A percentile compares a stretch with the other conserved stretches of the same genome.
Conservation (phyloP, 2,797 vertebrate species). For the Fistularia commersonii region DNA sequence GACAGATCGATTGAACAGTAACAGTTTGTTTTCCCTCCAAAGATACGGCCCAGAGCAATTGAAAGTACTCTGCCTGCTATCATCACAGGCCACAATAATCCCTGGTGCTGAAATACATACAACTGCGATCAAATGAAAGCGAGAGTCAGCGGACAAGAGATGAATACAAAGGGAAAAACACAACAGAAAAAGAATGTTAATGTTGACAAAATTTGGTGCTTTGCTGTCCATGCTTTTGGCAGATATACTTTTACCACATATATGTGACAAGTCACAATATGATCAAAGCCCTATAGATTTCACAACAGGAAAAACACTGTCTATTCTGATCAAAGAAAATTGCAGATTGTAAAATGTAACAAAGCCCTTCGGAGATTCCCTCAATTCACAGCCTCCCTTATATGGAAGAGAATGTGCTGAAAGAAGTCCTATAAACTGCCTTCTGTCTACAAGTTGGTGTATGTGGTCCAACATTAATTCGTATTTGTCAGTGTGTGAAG, state of each 20-base stretch:
- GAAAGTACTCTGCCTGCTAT: constrained; percentile 48
- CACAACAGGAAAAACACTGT: constrained; percentile 5
- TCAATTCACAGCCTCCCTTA: not conserved
- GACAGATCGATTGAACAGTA: constrained; percentile 53
- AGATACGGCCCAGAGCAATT: constrained; percentile 34
- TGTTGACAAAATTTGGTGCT: not conserved
- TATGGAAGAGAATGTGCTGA: constrained; percentile 27
- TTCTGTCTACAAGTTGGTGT: no score
- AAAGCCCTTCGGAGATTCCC: constrained; percentile 8
- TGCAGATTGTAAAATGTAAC: constrained; percentile 20
- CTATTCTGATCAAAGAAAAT: constrained; percentile 33
- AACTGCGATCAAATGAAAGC: constrained; percentile 28
- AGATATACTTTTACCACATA: constrained; percentile 3
- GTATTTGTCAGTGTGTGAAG: constrained; percentile 19
- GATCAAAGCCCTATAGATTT: constrained; percentile 29
- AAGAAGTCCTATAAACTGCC: constrained; percentile 7
- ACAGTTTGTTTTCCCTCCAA: constrained; percentile 40
- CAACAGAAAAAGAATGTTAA: not conserved
- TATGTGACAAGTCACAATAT: constrained; percentile 2
- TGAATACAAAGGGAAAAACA: constrained; percentile 11
- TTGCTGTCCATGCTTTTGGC: not conserved
- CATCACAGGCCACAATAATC: constrained; percentile 57
- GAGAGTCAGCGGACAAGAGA: constrained; percentile 29
- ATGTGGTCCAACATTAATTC: constrained; percentile 14
- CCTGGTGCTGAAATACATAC: constrained; percentile 32